phyloP scores from a whole-genome alignment of 37 sponge, comb jelly and placozoan genomes.

The Petrosia ficiformis region DNA sequence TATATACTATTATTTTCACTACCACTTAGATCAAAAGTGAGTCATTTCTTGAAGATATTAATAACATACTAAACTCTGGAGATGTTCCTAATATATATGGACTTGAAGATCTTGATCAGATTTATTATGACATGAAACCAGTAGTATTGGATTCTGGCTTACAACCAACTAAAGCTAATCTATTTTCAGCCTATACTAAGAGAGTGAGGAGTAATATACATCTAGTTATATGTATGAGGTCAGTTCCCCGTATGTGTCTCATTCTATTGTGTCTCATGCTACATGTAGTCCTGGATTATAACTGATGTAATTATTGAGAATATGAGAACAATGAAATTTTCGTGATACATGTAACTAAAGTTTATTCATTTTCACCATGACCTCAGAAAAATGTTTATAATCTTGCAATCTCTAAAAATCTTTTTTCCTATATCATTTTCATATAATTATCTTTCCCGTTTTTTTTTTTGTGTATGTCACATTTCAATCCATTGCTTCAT shows the following conservation, averaged over 20 bases:
- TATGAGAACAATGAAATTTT: no score
- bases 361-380: no score
- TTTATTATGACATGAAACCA: slow-evolving; percentile 88
- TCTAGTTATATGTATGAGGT: slow-evolving; percentile 96
- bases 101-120: slow-evolving; percentile 86
- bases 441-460: no score
- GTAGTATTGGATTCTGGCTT: slow-evolving; percentile 85
- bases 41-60: slow-evolving; percentile 93
- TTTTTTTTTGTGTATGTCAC: no score
- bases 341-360: no score
- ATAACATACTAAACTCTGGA: slow-evolving; percentile 96
- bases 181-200: slow-evolving; percentile 96
- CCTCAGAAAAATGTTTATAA: no score
- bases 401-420: no score
- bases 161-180: slow-evolving; percentile 95
- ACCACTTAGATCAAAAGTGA: slow-evolving; percentile 83
- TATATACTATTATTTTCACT: not conserved
- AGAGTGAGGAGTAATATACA: slow-evolving; percentile 92
- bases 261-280: no score
- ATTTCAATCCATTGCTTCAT: no score
- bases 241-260: not conserved
- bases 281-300: no score
- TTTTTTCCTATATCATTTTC: no score
- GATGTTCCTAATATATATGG: slow-evolving; percentile 98
- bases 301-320: no score